A percentile compares a stretch with the other conserved stretches of the same genome.
phyloP scores from a whole-genome alignment of 2,113 vertebrate species.

The Dipodomys merriami region DNA sequence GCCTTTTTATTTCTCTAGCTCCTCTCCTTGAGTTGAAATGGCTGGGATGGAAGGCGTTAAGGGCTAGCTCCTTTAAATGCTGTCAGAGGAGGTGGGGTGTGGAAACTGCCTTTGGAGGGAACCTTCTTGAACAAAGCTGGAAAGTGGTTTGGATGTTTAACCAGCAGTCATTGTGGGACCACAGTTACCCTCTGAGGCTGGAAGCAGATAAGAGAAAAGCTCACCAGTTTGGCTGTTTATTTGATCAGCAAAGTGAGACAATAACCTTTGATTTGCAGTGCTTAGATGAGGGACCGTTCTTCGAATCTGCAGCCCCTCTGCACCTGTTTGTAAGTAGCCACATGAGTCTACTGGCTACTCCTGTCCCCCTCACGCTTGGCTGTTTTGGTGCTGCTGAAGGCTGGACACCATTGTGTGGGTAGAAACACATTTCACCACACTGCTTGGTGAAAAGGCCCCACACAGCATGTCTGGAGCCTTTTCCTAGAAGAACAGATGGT shows the following conservation, averaged over 20 bases:
- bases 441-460: constrained; percentile 33
- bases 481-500: constrained; percentile 66
- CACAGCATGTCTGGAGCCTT: constrained; percentile 40
- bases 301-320: background rate
- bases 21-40: background rate
- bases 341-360: background rate
- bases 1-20: background rate
- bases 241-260: background rate
- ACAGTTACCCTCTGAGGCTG: background rate
- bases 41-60: background rate
- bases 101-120: constrained; percentile 17
- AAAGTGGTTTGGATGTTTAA: constrained; percentile 29
- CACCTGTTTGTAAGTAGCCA: background rate
- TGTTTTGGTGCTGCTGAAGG: background rate
- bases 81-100: background rate
- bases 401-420: background rate
- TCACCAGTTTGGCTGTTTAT: background rate
- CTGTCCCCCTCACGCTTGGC: background rate
- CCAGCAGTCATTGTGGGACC: background rate
- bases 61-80: constrained; percentile 39
- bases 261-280: background rate
- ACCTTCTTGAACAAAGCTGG: background rate
- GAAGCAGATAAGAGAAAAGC: background rate
- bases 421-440: constrained; percentile 1
- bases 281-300: background rate